Base-by-base conservation (phyloP, 2,888 invertebrate species). In the Blomia tropicalis region DNA sequence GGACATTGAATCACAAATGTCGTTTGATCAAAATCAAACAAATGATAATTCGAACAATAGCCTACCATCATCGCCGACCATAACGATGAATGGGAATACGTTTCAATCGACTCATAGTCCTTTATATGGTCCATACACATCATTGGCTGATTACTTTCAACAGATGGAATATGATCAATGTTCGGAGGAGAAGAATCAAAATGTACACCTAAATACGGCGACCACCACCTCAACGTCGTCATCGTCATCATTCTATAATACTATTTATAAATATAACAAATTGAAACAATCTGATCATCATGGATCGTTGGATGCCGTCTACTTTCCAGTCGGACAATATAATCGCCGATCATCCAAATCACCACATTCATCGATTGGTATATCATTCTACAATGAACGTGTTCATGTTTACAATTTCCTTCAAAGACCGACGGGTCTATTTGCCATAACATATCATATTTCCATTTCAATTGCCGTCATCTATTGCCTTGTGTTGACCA, bases 341-440 rank as follows among this genome's bases (percentile, higher is more conserved):
- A 56, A 32, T 31, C 56, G 56, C 11, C 56, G 56, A 19, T 11
- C 29, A 19, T 56, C 56, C 11, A 56, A 2, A 14, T 31, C 14
- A 14, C 56, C 56, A 23, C 56, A 56, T 36, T 56, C 56, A 19
- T 2, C 29, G 14, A 30, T 56, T 27, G 56, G 56, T 2, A 29
- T 56, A 32, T 29, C 56, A 7, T 58, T 41, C 7, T 62, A 62
- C 29, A 62, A 62, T 41, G 36, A 30, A 30, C 22, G 43, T n/a
- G 7, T 58, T 36, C 25, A 29, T 3, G 43, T 62, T 1, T 62
- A 62, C 25, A 62, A 43, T 17, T n/a, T 62, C 2, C 27, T 62
- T 22, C 56, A 62, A 27, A 19, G 58, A 30, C 62, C 62, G 2
- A 22, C 23, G 2, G 62, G 62, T 22, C 29, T 58, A 11, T 11